phyloP scores from a whole-genome alignment of 2,797 vertebrate genomes.

The Hydrophis major region DNA sequence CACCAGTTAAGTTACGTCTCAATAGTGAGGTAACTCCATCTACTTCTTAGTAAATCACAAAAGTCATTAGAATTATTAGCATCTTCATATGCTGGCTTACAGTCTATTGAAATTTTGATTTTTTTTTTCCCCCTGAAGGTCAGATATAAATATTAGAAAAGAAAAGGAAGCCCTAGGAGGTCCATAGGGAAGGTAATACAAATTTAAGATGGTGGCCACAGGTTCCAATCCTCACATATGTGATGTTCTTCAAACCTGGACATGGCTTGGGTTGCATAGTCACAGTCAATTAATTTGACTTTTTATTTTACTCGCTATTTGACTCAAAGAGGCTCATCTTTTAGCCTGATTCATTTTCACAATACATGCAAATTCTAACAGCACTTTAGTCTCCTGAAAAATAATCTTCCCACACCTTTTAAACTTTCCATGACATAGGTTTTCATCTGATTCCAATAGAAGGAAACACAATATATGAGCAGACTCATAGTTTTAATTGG shows the following conservation, averaged over 20 bases:
- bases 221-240: too few species aligned
- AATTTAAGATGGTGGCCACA: too few species aligned
- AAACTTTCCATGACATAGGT: background rate
- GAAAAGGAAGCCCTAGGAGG: background rate
- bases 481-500: too few species aligned
- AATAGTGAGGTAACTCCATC: background rate
- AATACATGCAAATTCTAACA: background rate
- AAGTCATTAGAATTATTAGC: background rate
- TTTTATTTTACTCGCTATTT: too few species aligned
- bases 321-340: too few species aligned
- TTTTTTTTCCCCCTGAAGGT: background rate
- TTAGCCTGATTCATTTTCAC: too few species aligned
- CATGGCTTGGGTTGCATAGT: too few species aligned
- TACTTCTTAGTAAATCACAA: background rate
- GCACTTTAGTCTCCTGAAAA: background rate
- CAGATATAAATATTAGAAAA: background rate
- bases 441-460: constrained; percentile 11
- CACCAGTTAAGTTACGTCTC: background rate
- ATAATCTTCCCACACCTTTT: constrained; percentile 42
- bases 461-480: too few species aligned
- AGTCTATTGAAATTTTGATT: background rate
- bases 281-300: too few species aligned
- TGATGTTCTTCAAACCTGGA: too few species aligned
- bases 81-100: background rate
- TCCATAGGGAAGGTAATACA: background rate